These are phyloP conservation scores for Thysanoteuthis rhombus DNA, from an alignment of 2,888 invertebrate species.

Conservation along the genomic window DNA sequence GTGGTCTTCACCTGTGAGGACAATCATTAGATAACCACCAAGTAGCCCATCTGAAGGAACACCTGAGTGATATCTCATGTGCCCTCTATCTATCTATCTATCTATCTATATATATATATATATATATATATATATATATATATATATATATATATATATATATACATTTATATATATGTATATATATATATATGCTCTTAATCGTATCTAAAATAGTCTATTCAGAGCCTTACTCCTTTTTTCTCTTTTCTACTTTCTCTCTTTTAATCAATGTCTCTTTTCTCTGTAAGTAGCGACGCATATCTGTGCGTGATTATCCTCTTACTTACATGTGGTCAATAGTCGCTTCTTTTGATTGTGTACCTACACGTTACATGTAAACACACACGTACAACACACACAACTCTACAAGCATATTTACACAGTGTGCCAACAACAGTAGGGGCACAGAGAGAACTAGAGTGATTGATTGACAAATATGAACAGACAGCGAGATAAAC, in stretches of 20 bases:
- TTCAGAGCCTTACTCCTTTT: no score
- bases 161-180: background rate
- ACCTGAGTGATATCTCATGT: background rate
- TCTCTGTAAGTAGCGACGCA: background rate
- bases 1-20: background rate
- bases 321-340: constrained; percentile 1
- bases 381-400: background rate
- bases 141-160: background rate
- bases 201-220: no score
- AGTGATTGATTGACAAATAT: no score
- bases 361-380: background rate
- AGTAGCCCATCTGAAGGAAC: background rate
- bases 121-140: background rate
- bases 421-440: no score
- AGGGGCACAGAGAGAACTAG: no score
- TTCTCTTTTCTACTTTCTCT: background rate
- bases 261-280: background rate
- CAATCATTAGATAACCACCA: background rate
- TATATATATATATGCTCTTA: no score
- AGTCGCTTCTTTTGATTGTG: background rate
- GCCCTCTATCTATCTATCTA: background rate
- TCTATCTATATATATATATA: background rate
- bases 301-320: background rate
- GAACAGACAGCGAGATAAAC: no score
- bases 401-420: no score